Percentiles rank a stretch among this genome's conserved stretches.
Conservation (phyloP, 2,888 invertebrate genomes). For the Mimas tiliae region DNA sequence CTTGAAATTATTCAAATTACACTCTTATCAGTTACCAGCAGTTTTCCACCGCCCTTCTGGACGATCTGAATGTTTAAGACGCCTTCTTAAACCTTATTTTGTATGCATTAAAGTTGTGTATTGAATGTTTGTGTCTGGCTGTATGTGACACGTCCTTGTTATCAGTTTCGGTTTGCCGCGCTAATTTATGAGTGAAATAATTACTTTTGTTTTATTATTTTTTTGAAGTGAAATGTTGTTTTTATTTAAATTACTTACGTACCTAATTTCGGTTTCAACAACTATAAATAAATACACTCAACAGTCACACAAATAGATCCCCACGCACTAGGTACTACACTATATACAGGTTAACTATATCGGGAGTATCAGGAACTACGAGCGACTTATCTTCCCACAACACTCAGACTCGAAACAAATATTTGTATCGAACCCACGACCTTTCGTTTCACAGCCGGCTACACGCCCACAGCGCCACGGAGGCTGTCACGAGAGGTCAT, state of each 20-base stretch:
- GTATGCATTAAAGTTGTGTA: slow-evolving; percentile 34
- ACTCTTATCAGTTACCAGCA: slow-evolving; percentile 72
- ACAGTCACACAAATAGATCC: no score
- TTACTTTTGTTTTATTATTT: slow-evolving; percentile 46
- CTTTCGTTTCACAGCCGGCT: no score
- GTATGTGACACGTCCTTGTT: slow-evolving; percentile 44
- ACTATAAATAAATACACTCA: no score
- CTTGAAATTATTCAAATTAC: slow-evolving; percentile 80
- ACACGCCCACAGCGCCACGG: no score
- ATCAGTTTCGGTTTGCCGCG: slow-evolving; percentile 47
- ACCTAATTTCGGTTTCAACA: no score
- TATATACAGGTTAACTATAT: no score
- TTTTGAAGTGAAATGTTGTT: not conserved
- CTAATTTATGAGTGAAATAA: slow-evolving; percentile 54
- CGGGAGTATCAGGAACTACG: no score
- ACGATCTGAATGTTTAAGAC: slow-evolving; percentile 16
- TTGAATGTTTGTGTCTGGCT: slow-evolving; percentile 25
- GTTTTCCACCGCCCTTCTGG: slow-evolving; percentile 63
- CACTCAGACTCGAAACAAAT: no score
- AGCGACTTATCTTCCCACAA: no score
- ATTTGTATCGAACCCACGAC: no score
- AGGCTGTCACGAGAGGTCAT: no score
- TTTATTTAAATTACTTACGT: not conserved
- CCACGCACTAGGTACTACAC: no score
- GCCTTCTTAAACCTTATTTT: slow-evolving; percentile 40